Evolutionary conservation across 2,797 vertebrate genomes (phyloP), one percentile per base, ranked within the genome.

Genomic region (Bradypodion pumilum): DNA sequence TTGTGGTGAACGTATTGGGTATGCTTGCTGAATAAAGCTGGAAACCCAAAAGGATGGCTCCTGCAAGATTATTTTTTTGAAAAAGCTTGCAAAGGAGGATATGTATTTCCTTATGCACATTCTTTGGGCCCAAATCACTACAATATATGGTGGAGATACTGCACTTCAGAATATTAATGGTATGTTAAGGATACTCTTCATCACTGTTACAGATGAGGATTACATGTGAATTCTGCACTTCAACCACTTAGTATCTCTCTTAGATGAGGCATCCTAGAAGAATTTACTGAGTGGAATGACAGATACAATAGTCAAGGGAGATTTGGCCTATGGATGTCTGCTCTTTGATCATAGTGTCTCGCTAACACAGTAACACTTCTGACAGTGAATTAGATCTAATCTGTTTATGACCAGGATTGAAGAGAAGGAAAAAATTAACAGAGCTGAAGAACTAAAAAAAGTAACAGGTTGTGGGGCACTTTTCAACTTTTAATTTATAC

Each of bases 401-500:
- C 25, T n/a, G 32, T 42, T 27, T 23, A 29, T 15, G 29, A 72
- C 52, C 49, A 46, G 32, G 35, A 40, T 35, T 19, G 3, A 60
- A 60, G 7, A 4, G 25, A 46, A 46, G 60, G 15, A 8, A 29
- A 13, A 42, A 63, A 40, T 75, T 25, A 27, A 46, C 10, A 16
- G 29, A 42, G 4, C 13, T 76, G 52, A 37, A 59, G 49, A 80
- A 42, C 8, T 35, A 60, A 70, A 46, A 15, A 42, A 52, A 52
- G 74, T 25, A 4, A 8, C 7, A 7, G 13, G 4, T 8, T 49
- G 46, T 49, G 13, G 8, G 44, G n/a, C 15, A 29, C 7, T 49
- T 46, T 81, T 42, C 27, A 21, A n/a, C 52, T 81, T 46, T 60
- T 78, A 72, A 77, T 46, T 84, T 40, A 62, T 46, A 76, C 56